Evolutionary conservation across 2,797 vertebrate species (phyloP), one percentile per base, ranked within the genome.

Genomic region (Pantherophis alleghaniensis): DNA sequence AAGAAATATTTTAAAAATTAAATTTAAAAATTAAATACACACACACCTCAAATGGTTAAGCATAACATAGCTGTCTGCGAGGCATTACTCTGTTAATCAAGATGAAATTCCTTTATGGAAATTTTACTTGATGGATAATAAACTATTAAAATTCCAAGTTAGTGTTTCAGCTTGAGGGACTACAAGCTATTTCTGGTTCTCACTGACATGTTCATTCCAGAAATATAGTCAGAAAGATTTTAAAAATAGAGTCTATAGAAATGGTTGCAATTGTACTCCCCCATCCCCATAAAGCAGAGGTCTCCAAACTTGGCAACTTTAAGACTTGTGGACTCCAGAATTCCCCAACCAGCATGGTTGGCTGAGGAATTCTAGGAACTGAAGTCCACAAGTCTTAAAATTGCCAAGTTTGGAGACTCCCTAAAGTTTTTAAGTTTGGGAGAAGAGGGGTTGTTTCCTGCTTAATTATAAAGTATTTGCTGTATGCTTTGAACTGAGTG

Each of bases 191-290:
- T 93, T 89, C n/a, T 93, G 57, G 63, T 24, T 83, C 37, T 47
- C 61, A 18, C 6, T 63, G 88, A 56, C 32, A 18, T 57, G 88
- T 93, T 86, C 47, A 89, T 89, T 93, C 90, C 66, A 93, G 57
- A 93, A 60, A 91, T 86, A n/a, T 13, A 89, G 47, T 56, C 24
- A 28, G 47, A 56, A 91, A 89, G n/a, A 26, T 66, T 69, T 66
- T 24, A 1, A 69, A 74, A 56, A n/a, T 66, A 86, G 13, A 66
- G 6, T 18, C 26, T 51, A 83, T 63, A 59, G 87, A 63, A 61
- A 63, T 63, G 7, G 28, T 74, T 28, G 53, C 86, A 60, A 60
- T 57, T 88, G 61, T 74, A 61, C 4, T 53, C 42, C 47, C 18
- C 63, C 2, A 24, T 9, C 37, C 37, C 4, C 24, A 11, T 42